Evolutionary conservation across 2,888 invertebrate species (phyloP).

Genomic region (Xanthorhoe designata): DNA sequence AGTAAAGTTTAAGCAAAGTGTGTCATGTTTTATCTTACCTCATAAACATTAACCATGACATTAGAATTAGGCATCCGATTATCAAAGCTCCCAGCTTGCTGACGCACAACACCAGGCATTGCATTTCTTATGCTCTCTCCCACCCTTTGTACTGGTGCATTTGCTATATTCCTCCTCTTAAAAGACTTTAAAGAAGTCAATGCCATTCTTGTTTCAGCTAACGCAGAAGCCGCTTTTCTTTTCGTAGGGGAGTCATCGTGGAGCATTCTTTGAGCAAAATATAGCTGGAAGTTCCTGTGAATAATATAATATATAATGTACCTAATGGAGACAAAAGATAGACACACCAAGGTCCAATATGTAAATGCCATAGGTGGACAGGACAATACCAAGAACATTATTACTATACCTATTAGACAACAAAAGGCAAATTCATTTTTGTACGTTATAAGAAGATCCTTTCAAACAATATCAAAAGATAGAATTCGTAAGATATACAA

Average conservation of each 20-base stretch:
- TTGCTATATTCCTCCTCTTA: slow-evolving; percentile 83
- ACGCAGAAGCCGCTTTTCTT: slow-evolving; percentile 84
- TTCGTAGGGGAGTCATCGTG: slow-evolving; percentile 87
- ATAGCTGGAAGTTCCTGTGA: slow-evolving; percentile 90
- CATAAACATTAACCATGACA: slow-evolving; percentile 84
- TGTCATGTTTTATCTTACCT: slow-evolving; percentile 69
- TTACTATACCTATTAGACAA: too few relatives aligned
- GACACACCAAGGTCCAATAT: too few relatives aligned
- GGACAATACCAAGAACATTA: too few relatives aligned
- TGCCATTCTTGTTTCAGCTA: slow-evolving; percentile 90
- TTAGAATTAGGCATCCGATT: slow-evolving; percentile 76
- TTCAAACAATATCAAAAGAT: too few relatives aligned
- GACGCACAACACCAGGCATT: slow-evolving; percentile 83
- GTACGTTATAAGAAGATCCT: too few relatives aligned
- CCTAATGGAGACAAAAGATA: not conserved
- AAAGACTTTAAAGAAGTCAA: slow-evolving; percentile 90
- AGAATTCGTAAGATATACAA: too few relatives aligned
- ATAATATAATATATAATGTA: slow-evolving; percentile 13
- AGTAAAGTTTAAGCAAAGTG: not conserved
- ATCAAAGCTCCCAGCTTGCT: slow-evolving; percentile 68
- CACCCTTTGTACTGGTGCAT: slow-evolving; percentile 78
- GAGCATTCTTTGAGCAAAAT: slow-evolving; percentile 88
- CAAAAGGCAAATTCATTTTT: too few relatives aligned
- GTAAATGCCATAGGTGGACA: too few relatives aligned
- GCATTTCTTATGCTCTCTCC: slow-evolving; percentile 84